These are phyloP conservation scores for Sapayoa aenigma DNA, from an alignment of 2,113 vertebrate genomes.

Conservation along the genomic window DNA sequence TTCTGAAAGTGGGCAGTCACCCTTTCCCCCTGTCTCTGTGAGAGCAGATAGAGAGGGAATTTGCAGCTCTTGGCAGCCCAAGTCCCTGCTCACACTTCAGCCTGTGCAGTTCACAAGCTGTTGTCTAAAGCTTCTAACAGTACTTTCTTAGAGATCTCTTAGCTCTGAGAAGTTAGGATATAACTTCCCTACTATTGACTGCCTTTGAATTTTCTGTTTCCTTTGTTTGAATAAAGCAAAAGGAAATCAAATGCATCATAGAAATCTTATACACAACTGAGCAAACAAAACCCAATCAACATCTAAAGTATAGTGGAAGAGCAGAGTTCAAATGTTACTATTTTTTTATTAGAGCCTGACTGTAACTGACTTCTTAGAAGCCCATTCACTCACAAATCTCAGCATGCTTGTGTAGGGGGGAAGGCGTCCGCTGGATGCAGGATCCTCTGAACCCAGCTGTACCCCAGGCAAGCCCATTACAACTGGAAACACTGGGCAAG, in stretches of 20 bases:
- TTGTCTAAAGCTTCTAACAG: background rate
- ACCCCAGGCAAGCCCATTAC: background rate
- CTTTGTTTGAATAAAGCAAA: background rate
- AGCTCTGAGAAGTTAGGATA: background rate
- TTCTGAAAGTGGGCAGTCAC: background rate
- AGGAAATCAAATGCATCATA: background rate
- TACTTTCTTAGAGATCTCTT: background rate
- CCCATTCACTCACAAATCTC: background rate
- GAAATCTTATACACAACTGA: background rate
- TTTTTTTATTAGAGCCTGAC: background rate
- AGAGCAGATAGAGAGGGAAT: background rate
- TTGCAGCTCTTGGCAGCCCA: background rate
- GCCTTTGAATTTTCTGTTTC: background rate
- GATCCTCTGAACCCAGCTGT: background rate
- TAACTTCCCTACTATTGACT: background rate
- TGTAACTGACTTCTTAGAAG: background rate
- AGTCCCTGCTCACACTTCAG: background rate
- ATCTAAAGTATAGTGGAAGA: background rate
- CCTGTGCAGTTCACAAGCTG: background rate
- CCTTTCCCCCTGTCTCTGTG: background rate
- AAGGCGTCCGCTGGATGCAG: background rate
- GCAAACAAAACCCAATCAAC: background rate
- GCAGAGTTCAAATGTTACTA: background rate
- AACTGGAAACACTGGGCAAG: background rate
- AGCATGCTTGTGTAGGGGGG: accelerated